A percentile compares a stretch with the other conserved stretches of the same genome.
Conservation (phyloP, 2,797 vertebrate species). For the Liasis olivaceus region DNA sequence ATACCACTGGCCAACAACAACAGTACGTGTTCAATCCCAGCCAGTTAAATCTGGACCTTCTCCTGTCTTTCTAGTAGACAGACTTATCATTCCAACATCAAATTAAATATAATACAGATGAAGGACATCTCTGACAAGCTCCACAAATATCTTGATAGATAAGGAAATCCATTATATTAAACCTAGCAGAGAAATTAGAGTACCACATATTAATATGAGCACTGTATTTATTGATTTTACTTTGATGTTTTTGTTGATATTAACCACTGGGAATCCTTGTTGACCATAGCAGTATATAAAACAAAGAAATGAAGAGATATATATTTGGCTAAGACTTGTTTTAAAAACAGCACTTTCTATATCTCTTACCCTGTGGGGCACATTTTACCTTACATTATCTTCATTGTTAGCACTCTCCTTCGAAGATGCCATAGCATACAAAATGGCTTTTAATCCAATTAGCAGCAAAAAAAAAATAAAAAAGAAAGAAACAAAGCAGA, state of each 20-base stretch:
- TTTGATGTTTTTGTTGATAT: background rate
- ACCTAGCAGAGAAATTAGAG: background rate
- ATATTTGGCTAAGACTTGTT: background rate
- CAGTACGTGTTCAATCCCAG: background rate
- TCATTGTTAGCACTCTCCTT: constrained; percentile 77
- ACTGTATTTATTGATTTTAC: background rate
- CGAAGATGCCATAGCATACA: constrained; percentile 75
- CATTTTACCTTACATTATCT: constrained; percentile 80
- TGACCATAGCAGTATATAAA: background rate
- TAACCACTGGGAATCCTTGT: background rate
- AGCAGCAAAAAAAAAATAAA: constrained; percentile 73
- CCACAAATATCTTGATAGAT: background rate
- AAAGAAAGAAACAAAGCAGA: constrained; percentile 67
- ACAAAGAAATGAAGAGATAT: background rate
- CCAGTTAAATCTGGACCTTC: background rate
- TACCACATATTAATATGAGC: background rate
- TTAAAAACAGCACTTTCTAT: constrained; percentile 39
- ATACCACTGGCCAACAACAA: background rate
- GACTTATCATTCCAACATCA: background rate
- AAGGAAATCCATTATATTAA: background rate
- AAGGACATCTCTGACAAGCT: background rate
- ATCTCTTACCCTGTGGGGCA: constrained; percentile 32
- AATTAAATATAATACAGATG: background rate
- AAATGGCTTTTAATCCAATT: constrained; percentile 74
- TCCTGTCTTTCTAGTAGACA: background rate